Percentiles rank a stretch among this genome's conserved stretches.
These are phyloP conservation scores for Octodonta nipae DNA, from an alignment of 2,888 invertebrate species.

Conservation along the genomic window DNA sequence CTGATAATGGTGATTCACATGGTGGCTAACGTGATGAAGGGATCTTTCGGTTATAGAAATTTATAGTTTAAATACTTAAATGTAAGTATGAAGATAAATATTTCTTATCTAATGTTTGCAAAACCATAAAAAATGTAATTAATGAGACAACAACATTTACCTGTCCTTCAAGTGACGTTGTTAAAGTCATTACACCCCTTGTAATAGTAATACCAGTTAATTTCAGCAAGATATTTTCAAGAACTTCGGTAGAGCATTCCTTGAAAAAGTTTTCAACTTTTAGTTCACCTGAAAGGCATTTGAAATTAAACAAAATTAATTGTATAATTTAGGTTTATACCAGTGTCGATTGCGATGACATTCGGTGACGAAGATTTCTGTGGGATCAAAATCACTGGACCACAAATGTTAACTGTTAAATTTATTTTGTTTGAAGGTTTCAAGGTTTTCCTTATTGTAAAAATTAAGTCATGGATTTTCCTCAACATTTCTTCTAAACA, in stretches of 20 bases:
- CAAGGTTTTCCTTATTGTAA: conserved; percentile 28
- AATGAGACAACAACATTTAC: conserved; percentile 30
- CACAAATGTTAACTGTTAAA: conserved; percentile 39
- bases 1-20: too few species aligned
- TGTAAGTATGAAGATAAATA: too few species aligned
- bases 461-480: conserved; percentile 17
- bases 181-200: conserved; percentile 58
- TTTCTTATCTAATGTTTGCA: too few species aligned
- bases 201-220: conserved; percentile 54
- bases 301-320: too few species aligned
- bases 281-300: conserved; percentile 47
- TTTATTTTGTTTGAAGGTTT: conserved; percentile 31
- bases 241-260: conserved; percentile 37
- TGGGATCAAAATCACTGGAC: conserved; percentile 62
- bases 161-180: conserved; percentile 59
- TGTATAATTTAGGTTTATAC: too few species aligned
- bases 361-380: conserved; percentile 69
- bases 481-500: conserved; percentile 20
- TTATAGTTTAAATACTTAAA: too few species aligned
- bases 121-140: too few species aligned
- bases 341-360: conserved; percentile 60
- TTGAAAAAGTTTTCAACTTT: conserved; percentile 66
- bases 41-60: too few species aligned
- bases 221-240: conserved; percentile 59
- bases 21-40: too few species aligned